Base-by-base conservation (phyloP, 2,888 invertebrate genomes). In the Chrysotoxum bicinctum region DNA sequence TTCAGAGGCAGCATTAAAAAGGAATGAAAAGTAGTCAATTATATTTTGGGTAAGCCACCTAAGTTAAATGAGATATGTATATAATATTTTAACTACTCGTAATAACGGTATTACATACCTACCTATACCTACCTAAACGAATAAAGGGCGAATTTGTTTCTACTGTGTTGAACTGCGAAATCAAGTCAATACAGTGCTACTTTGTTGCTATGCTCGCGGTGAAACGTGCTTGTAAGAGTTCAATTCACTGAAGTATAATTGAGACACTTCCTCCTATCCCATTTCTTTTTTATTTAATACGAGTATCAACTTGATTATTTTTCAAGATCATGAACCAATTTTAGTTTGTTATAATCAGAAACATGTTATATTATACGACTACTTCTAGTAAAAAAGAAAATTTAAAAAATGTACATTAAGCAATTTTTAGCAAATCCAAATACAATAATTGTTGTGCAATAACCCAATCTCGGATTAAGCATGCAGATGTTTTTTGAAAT, bases 141-240 rank as follows among this genome's bases (percentile, higher is more conserved):
- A n/a, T n/a, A n/a, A n/a, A n/a, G n/a, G n/a, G n/a, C n/a, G n/a
- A n/a, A n/a, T n/a, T n/a, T n/a, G n/a, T n/a, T n/a, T n/a, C n/a
- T n/a, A n/a, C n/a, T n/a, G n/a, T n/a, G n/a, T n/a, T n/a, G n/a
- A n/a, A n/a, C n/a, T n/a, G 7, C 26, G 7, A 21, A 58, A n/a
- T 32, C 23, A 64, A 45, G 3, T n/a, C 21, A 48, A 72, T 1
- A 32, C 30, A 58, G 21, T n/a, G 9, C 14, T 10, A 12, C 37
- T 74, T n/a, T 70, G 81, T 81, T 81, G 76, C 81, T 76, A 81
- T 12, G 76, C 56, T 70, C 56, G 50, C 35, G 10, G 6, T 21
- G n/a, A 37, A 56, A 54, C 48, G 48, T 48, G 56, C 21, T 30
- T n/a, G 30, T 4, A 8, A 6, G 21, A 68, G 26, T 58, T 40